Base-by-base conservation (phyloP, 2,113 vertebrate genomes). In the Grantiella picta region DNA sequence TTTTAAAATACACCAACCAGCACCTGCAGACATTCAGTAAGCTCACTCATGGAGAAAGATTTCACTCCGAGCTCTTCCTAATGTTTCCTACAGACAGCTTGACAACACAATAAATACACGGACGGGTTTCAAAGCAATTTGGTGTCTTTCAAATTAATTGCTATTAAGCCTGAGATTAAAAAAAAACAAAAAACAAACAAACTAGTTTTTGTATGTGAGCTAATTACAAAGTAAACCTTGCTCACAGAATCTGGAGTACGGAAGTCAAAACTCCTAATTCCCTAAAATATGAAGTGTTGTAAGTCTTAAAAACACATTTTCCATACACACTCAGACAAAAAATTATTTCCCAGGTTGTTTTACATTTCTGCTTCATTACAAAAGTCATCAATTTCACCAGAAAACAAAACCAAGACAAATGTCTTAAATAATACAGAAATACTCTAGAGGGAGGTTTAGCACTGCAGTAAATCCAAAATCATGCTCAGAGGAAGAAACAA, bases 401-500 rank as follows among this genome's bases (percentile, higher is more conserved):
- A 36, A 40, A 80, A n/a, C 14, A 76, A 72, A 52, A 28, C 2
- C 14, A 11, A 72, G 17, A 20, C 29, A 54, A 70, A 42, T 3
- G 6, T 3, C 65, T 68, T 9, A 59, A 68, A 29, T 60, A 40
- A 36, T 4, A 40, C 27, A 52, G 31, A 40, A 61, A 65, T 31
- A 36, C 38, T 65, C 54, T 7, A 33, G 31, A 45, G 65, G 25
- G 36, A 65, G 40, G 77, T 72, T 76, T n/a, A 59, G 59, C 2
- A 1, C 50, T 23, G 53, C 36, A 28, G 28, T 40, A 76, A 27
- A 66, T 50, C 52, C 6, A 27, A 6, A 14, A 75, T 52, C 79
- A 59, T 57, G 94, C 69, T 92, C 81, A 54, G 79, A 97, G 72
- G 73, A 96, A 89, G 82, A 86, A 96, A 50, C 15, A 86, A 89